Base-by-base conservation (phyloP, 2,888 invertebrate genomes). In the Merodon equestris region DNA sequence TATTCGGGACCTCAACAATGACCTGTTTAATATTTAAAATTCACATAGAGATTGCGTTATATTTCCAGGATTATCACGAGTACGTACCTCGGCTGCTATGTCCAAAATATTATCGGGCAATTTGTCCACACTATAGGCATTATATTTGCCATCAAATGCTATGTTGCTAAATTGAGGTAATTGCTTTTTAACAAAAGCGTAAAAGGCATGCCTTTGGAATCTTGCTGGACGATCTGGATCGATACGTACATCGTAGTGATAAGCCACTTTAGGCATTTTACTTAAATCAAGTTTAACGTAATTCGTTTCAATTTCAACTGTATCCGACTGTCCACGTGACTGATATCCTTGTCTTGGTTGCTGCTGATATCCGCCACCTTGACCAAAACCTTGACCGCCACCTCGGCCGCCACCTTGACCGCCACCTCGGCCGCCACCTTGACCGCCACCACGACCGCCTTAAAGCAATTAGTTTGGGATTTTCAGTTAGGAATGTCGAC, bases 201-300 rank as follows among this genome's bases (percentile, higher is more conserved):
- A 85, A 81, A 92, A 91, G 0, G 91, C 91, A 0, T 77, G 56
- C 0, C 92, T 88, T 60, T 92, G 84, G 82, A 93, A 88, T 83
- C 91, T 92, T 83, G 93, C 94, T 0, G 95, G 94, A 47, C 87
- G 91, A 13, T 94, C 94, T 0, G 95, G 95, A 0, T 86, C 89
- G 38, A 95, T 91, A 0, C 88, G 90, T 0, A 97, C 94, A 84
- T 98, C 98, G 87, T 98, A 98, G 84, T 98, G 97, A 84, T 91
- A 88, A 86, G 91, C 90, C 0, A 82, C 83, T 5, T 85, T 81
- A 4, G 90, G 88, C 47, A 91, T 89, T 72, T 90, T 88, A 1
- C 83, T 67, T 58, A 93, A 89, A 9, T 85, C 84, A 81, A 95
- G 88, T 15, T 89, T 87, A 56, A 95, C 87, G 86, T 94, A 94